Conservation (phyloP, 1,140 invertebrate genomes). For the Drosophila trapezifrons region DNA sequence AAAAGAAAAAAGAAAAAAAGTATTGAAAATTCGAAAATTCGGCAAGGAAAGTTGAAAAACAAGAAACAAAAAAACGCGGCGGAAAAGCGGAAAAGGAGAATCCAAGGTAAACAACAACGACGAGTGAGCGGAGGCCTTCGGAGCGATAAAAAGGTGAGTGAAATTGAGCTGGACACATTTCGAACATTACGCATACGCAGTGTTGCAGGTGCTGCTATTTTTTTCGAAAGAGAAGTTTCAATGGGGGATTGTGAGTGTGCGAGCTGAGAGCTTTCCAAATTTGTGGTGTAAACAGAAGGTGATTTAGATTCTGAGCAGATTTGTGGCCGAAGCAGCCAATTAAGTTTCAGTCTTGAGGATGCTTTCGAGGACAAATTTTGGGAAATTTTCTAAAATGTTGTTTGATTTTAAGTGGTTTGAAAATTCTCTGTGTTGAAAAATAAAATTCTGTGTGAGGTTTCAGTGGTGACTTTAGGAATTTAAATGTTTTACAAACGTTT, state of each 20-base stretch:
- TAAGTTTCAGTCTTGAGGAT: too few relatives aligned
- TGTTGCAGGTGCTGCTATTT: slow-evolving; percentile 2
- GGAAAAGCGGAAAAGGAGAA: slow-evolving; percentile 35
- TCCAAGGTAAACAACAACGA: slow-evolving; percentile 23
- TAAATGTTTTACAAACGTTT: background rate
- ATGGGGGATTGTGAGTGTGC: background rate
- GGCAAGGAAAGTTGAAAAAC: slow-evolving; percentile 14
- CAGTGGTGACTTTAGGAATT: background rate
- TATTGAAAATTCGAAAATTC: slow-evolving; percentile 34
- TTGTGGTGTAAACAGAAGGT: slow-evolving; percentile 9
- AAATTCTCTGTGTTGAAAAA: background rate
- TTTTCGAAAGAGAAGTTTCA: background rate
- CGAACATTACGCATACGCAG: slow-evolving; percentile 21
- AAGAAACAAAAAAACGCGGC: slow-evolving; percentile 9
- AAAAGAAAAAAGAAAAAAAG: background rate
- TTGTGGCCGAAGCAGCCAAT: slow-evolving; percentile 1
- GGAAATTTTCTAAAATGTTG: background rate
- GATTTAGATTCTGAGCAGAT: slow-evolving; percentile 14
- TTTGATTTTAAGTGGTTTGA: background rate
- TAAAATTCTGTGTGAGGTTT: background rate
- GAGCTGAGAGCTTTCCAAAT: slow-evolving; percentile 4
- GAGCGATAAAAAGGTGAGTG: slow-evolving; percentile 56
- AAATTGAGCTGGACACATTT: slow-evolving; percentile 22
- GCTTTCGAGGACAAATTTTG: slow-evolving; percentile 5
- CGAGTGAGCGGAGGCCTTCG: slow-evolving; percentile 21